A percentile compares a stretch with the other conserved stretches of the same genome.
Evolutionary conservation across 2,113 vertebrate species (phyloP).

Genomic region (Anhinga rufa): DNA sequence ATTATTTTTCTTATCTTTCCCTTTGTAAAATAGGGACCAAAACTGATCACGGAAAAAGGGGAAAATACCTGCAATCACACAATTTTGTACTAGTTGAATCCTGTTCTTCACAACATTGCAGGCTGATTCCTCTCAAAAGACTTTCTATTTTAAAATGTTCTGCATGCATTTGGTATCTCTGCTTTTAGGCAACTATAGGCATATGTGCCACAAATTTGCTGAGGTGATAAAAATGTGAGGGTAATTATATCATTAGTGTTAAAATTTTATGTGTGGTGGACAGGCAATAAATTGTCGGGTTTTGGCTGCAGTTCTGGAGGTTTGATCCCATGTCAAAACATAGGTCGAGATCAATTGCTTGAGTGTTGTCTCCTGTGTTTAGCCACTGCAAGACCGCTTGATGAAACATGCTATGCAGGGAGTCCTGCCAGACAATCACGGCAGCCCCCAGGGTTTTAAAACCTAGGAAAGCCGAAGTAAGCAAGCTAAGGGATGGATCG

Average conservation of each 20-base stretch:
- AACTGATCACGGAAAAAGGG: background rate
- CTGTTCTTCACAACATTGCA: background rate
- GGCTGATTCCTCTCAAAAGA: background rate
- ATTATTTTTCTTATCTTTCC: background rate
- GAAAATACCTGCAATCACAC: background rate
- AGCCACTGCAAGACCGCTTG: background rate
- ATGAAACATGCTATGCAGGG: background rate
- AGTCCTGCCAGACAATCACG: background rate
- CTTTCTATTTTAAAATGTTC: background rate
- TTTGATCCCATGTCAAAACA: background rate
- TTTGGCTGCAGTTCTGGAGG: background rate
- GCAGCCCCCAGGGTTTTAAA: background rate
- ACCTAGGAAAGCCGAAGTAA: background rate
- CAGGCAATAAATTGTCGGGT: background rate
- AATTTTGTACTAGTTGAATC: background rate
- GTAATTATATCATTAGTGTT: background rate
- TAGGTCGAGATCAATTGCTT: accelerated
- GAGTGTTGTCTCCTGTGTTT: background rate
- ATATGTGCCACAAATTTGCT: background rate
- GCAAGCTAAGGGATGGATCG: background rate
- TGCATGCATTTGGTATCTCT: background rate
- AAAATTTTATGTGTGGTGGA: background rate
- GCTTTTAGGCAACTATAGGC: background rate
- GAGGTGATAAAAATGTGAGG: background rate
- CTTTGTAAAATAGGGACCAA: background rate